Evolutionary conservation across 2,888 invertebrate genomes (phyloP).

Genomic region (Synergus gifuensis): DNA sequence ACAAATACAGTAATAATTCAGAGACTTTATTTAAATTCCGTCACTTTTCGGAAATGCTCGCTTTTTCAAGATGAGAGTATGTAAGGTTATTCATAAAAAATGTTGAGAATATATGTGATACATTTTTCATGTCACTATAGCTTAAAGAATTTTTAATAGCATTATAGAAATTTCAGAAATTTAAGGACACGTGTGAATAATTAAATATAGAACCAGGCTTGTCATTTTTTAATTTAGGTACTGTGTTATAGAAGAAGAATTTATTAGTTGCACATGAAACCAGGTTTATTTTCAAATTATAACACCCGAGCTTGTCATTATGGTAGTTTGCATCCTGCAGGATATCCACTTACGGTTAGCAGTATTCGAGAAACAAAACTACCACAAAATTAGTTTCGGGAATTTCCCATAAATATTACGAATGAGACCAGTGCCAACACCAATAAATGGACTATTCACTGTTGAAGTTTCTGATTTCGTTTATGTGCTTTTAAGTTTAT

Average conservation of each 20-base stretch:
- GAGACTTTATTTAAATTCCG: neutral
- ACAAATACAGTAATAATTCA: too few species aligned
- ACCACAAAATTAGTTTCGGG: slow-evolving; percentile 35
- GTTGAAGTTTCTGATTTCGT: neutral
- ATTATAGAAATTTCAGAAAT: neutral
- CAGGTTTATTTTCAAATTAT: slow-evolving; percentile 9
- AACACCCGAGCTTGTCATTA: slow-evolving; percentile 18
- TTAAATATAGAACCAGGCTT: neutral
- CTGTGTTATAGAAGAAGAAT: neutral
- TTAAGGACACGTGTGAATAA: neutral
- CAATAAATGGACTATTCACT: neutral
- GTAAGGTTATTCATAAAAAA: neutral
- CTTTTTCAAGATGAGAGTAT: neutral
- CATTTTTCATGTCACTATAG: neutral
- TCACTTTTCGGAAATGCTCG: neutral
- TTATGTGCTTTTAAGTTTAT: slow-evolving; percentile 11
- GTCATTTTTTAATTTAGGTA: neutral
- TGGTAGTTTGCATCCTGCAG: slow-evolving; percentile 12
- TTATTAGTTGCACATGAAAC: slow-evolving; percentile 5
- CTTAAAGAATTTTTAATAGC: neutral
- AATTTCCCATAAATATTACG: neutral
- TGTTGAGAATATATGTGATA: neutral
- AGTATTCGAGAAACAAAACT: slow-evolving; percentile 17
- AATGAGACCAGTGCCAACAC: neutral
- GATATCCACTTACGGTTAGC: slow-evolving; percentile 23